Conservation (phyloP, 2,888 invertebrate genomes). For the Baronia brevicornis region DNA sequence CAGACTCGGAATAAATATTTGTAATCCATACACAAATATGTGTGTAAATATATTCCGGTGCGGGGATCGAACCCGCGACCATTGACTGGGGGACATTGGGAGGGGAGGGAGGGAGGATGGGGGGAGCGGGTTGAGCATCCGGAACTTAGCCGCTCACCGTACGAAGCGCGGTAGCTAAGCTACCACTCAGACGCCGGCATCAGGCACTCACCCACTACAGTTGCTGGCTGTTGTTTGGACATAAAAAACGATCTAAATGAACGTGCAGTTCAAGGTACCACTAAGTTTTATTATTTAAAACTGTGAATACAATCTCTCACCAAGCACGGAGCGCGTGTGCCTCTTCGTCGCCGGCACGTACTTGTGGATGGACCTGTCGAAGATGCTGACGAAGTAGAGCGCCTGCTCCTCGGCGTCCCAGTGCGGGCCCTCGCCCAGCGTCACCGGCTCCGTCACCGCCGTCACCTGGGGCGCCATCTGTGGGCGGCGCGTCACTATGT, state of each 20-base stretch:
- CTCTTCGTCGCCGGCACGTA: conserved; percentile 59
- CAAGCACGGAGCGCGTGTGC: conserved; percentile 69
- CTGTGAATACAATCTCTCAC: conserved; percentile 32
- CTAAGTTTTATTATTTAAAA: neutral
- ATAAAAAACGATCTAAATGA: neutral
- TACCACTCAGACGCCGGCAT: no score
- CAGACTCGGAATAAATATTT: no score
- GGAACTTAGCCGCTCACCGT: no score
- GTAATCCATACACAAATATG: no score
- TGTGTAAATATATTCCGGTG: no score
- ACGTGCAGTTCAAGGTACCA: conserved; percentile 1
- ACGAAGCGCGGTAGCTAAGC: no score
- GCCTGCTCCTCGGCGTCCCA: conserved; percentile 78
- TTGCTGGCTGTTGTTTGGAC: neutral
- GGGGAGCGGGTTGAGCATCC: no score
- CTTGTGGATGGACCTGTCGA: conserved; percentile 67
- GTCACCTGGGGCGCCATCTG: conserved; percentile 60
- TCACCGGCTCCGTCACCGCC: conserved; percentile 62
- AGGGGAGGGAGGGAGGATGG: no score
- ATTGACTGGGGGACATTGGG: no score
- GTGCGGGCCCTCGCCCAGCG: conserved; percentile 83
- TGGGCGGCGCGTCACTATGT: no score
- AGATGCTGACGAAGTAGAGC: conserved; percentile 81
- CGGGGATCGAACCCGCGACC: no score
- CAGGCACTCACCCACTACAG: no score